These are phyloP conservation scores for Planiliza haematocheilus DNA, from an alignment of 2,113 vertebrate genomes.

Conservation along the genomic window DNA sequence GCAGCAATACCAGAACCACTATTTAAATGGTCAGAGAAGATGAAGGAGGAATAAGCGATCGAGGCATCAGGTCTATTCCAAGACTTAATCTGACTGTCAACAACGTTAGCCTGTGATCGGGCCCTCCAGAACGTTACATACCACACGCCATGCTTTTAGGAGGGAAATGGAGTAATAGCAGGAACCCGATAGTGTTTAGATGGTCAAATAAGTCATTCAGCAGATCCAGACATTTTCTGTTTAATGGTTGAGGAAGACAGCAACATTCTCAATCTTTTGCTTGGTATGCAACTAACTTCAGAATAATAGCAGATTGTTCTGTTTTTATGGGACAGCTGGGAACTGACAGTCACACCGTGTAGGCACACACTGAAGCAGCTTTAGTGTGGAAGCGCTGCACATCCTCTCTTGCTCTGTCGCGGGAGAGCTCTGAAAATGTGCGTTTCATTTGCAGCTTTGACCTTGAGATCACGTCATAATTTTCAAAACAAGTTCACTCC, in stretches of 20 bases:
- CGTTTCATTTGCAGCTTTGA: conserved; percentile 68
- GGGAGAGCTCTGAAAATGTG: conserved; percentile 60
- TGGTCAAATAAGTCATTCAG: conserved; percentile 38
- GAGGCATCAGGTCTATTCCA: conserved; percentile 63
- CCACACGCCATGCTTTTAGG: conserved; percentile 40
- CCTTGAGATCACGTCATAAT: conserved; percentile 65
- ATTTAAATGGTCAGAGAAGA: conserved; percentile 66
- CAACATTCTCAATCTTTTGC: conserved; percentile 19
- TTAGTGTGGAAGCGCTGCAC: conserved; percentile 47
- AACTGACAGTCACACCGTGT: conserved; percentile 21
- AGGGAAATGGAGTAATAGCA: conserved; percentile 45
- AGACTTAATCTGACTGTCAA: conserved; percentile 72
- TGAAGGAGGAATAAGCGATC: conserved; percentile 60
- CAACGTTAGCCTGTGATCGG: conserved; percentile 57
- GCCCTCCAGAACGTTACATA: conserved; percentile 35
- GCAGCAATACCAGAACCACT: conserved; percentile 68
- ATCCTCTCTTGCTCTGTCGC: conserved; percentile 40
- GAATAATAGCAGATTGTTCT: conserved; percentile 35
- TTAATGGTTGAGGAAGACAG: conserved; percentile 25
- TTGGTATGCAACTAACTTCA: conserved; percentile 14
- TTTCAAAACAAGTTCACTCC: conserved; percentile 72
- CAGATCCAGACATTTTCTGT: conserved; percentile 52
- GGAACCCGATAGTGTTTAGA: conserved; percentile 65
- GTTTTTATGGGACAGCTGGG: conserved; percentile 34
- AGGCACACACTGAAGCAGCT: conserved; percentile 7